Evolutionary conservation across 92 coral and sea anemone genomes (phyloP).

Genomic region (Anthopleura xanthogrammica): DNA sequence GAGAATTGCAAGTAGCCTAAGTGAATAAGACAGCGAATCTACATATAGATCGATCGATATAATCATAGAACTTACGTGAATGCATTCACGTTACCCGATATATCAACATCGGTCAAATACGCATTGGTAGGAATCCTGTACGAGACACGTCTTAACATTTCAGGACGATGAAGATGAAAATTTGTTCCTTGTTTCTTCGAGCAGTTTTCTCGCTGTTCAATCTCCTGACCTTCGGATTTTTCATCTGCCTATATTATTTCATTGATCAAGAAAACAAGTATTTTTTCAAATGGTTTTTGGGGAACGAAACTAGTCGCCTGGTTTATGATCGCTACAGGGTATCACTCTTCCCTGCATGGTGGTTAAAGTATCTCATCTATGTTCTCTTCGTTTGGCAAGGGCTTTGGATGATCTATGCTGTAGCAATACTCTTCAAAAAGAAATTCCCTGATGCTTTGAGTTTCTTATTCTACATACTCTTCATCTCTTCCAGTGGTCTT

Average conservation of each 20-base stretch:
- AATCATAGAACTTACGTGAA: background rate
- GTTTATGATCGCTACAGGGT: slow-evolving; percentile 13
- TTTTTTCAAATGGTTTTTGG: slow-evolving; percentile 32
- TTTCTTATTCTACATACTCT: slow-evolving; percentile 13
- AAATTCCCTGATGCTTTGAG: slow-evolving; percentile 29
- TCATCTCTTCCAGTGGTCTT: slow-evolving; percentile 22
- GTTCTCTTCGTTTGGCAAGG: slow-evolving; percentile 13
- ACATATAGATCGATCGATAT: background rate
- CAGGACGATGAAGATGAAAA: background rate
- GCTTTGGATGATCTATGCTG: slow-evolving; percentile 23
- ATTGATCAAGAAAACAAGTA: slow-evolving; percentile 5
- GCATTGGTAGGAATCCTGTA: too few relatives aligned
- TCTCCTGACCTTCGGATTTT: slow-evolving; percentile 15
- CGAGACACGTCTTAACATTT: background rate
- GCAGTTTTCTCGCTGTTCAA: slow-evolving; percentile 23
- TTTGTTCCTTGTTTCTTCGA: background rate
- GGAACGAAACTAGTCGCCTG: slow-evolving; percentile 9
- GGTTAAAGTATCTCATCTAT: slow-evolving; percentile 26
- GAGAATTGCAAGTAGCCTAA: background rate
- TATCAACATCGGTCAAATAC: background rate
- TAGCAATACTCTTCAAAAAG: slow-evolving; percentile 24
- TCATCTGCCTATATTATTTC: slow-evolving; percentile 7
- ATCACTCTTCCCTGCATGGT: slow-evolving; percentile 7
- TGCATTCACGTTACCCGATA: background rate
- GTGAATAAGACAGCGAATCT: background rate